Percentiles rank a stretch among this genome's conserved stretches.
These are phyloP conservation scores for Pseudopleuronectes americanus DNA, from an alignment of 2,797 vertebrate genomes.

Conservation along the genomic window DNA sequence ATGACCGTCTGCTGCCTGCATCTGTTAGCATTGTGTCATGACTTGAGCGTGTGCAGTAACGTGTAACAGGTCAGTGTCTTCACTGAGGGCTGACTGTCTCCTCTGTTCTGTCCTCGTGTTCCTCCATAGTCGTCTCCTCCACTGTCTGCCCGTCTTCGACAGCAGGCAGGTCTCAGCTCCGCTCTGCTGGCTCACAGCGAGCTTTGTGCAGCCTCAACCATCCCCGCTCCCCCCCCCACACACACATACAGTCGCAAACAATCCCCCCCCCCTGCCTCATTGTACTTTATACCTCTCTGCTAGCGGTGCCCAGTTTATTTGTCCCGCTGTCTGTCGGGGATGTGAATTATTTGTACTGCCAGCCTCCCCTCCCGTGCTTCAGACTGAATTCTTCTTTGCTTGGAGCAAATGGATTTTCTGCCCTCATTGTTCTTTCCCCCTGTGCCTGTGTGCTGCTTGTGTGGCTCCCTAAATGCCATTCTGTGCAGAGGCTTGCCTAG, in stretches of 20 bases:
- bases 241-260: slow-evolving; percentile 19
- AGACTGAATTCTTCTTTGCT: slow-evolving; percentile 66
- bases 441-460: slow-evolving; percentile 70
- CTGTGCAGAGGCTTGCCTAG: slow-evolving; percentile 59
- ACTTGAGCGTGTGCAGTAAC: slow-evolving; percentile 11
- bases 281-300: slow-evolving; percentile 64
- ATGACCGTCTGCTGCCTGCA: slow-evolving; percentile 4
- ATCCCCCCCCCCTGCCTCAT: slow-evolving; percentile 43
- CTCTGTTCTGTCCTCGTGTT: slow-evolving; percentile 60
- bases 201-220: slow-evolving; percentile 38
- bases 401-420: slow-evolving; percentile 71
- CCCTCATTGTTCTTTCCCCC: slow-evolving; percentile 69
- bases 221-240: slow-evolving; percentile 23
- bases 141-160: slow-evolving; percentile 76
- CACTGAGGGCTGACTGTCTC: slow-evolving; percentile 60
- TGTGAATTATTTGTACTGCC: slow-evolving; percentile 78
- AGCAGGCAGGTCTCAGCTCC: slow-evolving; percentile 80
- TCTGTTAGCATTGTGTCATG: slow-evolving; percentile 18
- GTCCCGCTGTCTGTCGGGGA: slow-evolving; percentile 69
- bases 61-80: slow-evolving; percentile 37
- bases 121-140: slow-evolving; percentile 77
- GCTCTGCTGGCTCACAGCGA: slow-evolving; percentile 51
- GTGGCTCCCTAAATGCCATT: slow-evolving; percentile 70
- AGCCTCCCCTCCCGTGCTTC: slow-evolving; percentile 59
- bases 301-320: slow-evolving; percentile 66